Evolutionary conservation across 2,797 vertebrate species (phyloP).

Genomic region (Luscinia megarhynchos): DNA sequence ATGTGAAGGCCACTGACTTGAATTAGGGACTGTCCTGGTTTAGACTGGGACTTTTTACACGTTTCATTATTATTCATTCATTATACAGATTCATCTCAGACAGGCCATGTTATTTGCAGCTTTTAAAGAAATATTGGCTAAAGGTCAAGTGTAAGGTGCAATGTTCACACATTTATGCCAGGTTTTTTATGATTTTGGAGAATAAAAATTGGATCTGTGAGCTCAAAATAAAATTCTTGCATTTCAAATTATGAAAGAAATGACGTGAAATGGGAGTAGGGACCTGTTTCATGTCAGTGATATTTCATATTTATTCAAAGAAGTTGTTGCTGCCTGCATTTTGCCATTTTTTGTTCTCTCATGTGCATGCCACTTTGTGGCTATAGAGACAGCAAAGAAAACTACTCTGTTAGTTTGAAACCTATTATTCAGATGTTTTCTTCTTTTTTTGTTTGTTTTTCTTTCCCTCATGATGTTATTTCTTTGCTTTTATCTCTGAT

Average conservation of each 20-base stretch:
- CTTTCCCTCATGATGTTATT: accelerated
- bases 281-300: neutral
- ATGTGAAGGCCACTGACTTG: neutral
- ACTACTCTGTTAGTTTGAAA: neutral
- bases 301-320: constrained; percentile 34
- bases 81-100: neutral
- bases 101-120: neutral
- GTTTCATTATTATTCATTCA: neutral
- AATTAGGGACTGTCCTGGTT: neutral
- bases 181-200: neutral
- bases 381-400: constrained; percentile 15
- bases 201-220: neutral
- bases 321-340: constrained; percentile 1
- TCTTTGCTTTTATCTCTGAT: neutral
- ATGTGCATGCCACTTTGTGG: neutral
- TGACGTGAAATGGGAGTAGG: neutral
- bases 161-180: neutral
- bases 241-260: constrained; percentile 20
- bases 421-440: neutral
- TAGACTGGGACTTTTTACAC: neutral
- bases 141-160: neutral
- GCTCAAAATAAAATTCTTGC: constrained; percentile 3
- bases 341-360: constrained; percentile 30
- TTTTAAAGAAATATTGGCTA: neutral
- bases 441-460: accelerated